Conservation (phyloP, 1,140 invertebrate species). For the Chymomyza costata region DNA sequence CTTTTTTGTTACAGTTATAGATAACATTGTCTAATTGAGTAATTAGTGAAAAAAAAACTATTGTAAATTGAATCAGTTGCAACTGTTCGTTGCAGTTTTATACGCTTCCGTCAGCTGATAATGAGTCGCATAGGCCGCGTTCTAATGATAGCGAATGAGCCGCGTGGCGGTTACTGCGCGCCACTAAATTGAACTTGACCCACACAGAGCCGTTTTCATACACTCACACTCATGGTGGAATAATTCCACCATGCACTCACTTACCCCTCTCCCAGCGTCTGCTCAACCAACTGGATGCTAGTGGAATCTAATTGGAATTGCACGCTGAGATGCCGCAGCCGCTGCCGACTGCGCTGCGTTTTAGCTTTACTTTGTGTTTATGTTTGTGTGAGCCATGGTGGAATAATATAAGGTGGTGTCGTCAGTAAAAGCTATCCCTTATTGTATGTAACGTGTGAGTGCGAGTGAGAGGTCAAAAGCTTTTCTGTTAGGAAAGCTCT, state of each 20-base stretch:
- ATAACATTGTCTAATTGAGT: constrained; percentile 14
- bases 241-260: too few relatives aligned
- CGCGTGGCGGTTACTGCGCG: neutral
- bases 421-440: too few relatives aligned
- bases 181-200: constrained; percentile 37
- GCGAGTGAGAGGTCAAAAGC: too few relatives aligned
- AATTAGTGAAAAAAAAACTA: constrained; percentile 42
- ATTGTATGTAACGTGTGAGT: too few relatives aligned
- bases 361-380: too few relatives aligned
- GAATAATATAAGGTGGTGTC: too few relatives aligned
- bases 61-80: constrained; percentile 23
- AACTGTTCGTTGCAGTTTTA: neutral
- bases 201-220: constrained; percentile 7
- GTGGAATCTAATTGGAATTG: constrained; percentile 13
- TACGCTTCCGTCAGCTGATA: constrained; percentile 15
- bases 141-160: too few relatives aligned
- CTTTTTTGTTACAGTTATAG: too few relatives aligned
- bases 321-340: neutral
- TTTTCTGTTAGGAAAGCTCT: too few relatives aligned
- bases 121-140: too few relatives aligned
- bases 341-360: neutral
- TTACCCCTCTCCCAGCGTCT: constrained; percentile 1
- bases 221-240: neutral
- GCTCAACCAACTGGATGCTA: neutral
- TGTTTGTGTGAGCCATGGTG: too few relatives aligned